Evolutionary conservation across 2,797 vertebrate species (phyloP).

Genomic region (Glyptemys insculpta): DNA sequence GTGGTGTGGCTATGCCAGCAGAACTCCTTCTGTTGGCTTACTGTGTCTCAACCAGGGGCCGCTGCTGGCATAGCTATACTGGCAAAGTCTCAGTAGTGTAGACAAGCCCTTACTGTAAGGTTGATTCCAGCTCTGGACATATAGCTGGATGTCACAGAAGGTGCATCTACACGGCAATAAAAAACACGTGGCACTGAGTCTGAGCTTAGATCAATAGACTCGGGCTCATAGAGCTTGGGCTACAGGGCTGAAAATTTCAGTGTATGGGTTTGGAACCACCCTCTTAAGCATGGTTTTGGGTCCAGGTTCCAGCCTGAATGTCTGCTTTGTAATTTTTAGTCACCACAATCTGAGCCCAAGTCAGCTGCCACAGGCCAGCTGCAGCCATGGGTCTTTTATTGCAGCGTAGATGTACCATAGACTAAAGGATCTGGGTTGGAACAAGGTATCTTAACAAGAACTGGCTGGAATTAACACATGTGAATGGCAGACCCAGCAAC

Average conservation of each 20-base stretch:
- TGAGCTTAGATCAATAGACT: background rate
- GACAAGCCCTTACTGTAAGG: background rate
- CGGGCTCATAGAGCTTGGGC: background rate
- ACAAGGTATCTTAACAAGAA: background rate
- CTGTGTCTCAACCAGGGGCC: background rate
- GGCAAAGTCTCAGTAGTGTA: background rate
- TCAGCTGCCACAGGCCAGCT: background rate
- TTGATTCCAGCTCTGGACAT: background rate
- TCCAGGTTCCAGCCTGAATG: background rate
- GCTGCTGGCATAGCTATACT: background rate
- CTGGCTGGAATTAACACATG: background rate
- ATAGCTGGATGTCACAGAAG: background rate
- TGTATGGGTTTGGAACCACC: too few relatives aligned
- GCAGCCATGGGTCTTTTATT: too few relatives aligned
- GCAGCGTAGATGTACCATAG: too few relatives aligned
- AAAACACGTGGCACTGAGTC: background rate
- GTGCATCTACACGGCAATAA: background rate
- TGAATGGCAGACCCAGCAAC: background rate
- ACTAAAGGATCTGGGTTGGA: background rate
- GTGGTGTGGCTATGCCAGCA: background rate
- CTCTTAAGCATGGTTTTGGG: background rate
- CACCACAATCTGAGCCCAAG: background rate
- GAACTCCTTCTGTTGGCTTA: background rate
- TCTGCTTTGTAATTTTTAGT: background rate
- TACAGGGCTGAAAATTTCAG: background rate